phyloP scores from a whole-genome alignment of 2,888 invertebrate genomes.

The Tinea trinotella region DNA sequence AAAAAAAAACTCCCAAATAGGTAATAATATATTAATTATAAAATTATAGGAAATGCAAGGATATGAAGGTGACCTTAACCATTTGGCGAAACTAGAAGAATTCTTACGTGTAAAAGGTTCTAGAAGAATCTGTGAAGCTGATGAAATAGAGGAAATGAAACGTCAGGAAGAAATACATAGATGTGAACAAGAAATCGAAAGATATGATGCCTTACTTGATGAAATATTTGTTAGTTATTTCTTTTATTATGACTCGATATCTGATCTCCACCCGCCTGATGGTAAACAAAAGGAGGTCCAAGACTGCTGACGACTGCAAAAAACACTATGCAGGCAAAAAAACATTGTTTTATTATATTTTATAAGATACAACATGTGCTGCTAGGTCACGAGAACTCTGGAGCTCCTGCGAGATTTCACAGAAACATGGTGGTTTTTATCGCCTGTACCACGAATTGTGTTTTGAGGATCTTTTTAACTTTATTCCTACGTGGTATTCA shows the following conservation, averaged over 20 bases:
- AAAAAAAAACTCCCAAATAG: too few relatives aligned
- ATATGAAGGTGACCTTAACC: constrained; percentile 86
- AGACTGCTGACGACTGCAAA: neutral
- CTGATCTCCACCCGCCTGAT: too few relatives aligned
- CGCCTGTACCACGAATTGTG: too few relatives aligned
- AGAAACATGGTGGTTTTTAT: too few relatives aligned
- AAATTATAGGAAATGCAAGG: constrained; percentile 84
- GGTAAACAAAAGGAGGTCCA: too few relatives aligned
- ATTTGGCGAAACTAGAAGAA: constrained; percentile 85
- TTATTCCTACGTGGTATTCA: too few relatives aligned
- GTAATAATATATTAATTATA: too few relatives aligned
- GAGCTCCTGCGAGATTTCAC: constrained; percentile 23
- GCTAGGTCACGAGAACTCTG: too few relatives aligned
- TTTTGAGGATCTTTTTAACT: too few relatives aligned
- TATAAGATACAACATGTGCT: neutral
- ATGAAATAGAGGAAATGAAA: constrained; percentile 80
- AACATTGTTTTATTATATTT: neutral
- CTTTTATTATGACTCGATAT: too few relatives aligned
- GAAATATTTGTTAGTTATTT: constrained; percentile 75
- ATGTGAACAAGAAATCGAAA: constrained; percentile 79
- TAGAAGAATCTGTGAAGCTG: constrained; percentile 80
- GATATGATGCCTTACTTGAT: constrained; percentile 80
- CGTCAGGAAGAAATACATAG: constrained; percentile 76
- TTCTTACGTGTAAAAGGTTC: constrained; percentile 89
- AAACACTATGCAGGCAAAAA: too few relatives aligned